Conservation (phyloP, 2,797 vertebrate species). For the Australoheros facetus region DNA sequence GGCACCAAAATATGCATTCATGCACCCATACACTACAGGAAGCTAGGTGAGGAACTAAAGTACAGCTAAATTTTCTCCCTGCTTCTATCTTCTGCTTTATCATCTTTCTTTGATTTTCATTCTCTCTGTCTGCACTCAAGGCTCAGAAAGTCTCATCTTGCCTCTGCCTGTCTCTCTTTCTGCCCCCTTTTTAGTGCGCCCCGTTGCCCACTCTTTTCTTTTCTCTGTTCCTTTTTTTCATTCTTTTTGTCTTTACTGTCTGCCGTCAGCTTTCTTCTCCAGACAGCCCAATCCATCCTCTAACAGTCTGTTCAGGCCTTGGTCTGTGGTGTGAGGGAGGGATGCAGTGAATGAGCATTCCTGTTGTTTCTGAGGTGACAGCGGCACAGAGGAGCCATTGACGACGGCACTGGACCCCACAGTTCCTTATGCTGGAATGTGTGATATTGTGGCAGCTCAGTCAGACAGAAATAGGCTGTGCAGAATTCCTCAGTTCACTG, state of each 20-base stretch:
- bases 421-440: constrained; percentile 68
- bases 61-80: neutral
- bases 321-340: neutral
- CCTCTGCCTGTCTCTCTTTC: neutral
- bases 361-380: constrained; percentile 77
- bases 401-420: constrained; percentile 56
- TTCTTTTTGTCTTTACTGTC: neutral
- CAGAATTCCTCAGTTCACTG: neutral
- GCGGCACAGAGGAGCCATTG: constrained; percentile 73
- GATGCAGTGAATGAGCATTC: constrained; percentile 64
- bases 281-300: constrained; percentile 26
- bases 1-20: neutral
- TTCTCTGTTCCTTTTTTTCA: neutral
- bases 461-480: constrained; percentile 39
- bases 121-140: neutral
- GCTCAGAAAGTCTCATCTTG: neutral
- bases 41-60: neutral
- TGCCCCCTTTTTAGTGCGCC: neutral
- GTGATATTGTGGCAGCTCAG: constrained; percentile 32
- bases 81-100: neutral
- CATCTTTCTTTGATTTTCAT: neutral
- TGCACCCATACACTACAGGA: neutral
- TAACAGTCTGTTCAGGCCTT: constrained; percentile 3
- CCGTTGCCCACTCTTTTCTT: neutral
- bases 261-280: constrained; percentile 28